phyloP scores from a whole-genome alignment of 2,888 invertebrate species.

The Prostheceraeus crozeri region DNA sequence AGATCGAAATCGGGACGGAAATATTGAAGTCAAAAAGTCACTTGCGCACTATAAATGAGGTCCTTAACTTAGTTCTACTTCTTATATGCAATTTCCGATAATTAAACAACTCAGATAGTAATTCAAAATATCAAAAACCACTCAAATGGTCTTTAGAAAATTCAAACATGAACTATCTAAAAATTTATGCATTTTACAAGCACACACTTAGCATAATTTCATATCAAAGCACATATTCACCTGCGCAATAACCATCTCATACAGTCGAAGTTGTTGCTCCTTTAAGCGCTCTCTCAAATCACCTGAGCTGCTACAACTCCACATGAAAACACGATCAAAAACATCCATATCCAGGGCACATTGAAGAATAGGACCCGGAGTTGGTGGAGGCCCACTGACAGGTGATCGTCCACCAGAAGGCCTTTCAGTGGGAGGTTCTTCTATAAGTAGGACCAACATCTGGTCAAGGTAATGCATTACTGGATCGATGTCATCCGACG shows the following conservation, averaged over 20 bases:
- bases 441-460: conserved; percentile 72
- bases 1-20: too few species aligned
- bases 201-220: too few species aligned
- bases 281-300: conserved; percentile 18
- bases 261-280: conserved; percentile 16
- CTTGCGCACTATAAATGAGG: too few species aligned
- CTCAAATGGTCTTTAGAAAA: too few species aligned
- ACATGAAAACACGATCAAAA: conserved; percentile 73
- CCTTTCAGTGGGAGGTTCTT: conserved; percentile 61
- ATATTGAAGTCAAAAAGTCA: too few species aligned
- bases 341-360: conserved; percentile 76
- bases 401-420: conserved; percentile 38
- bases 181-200: too few species aligned
- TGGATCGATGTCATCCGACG: conserved; percentile 71
- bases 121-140: too few species aligned
- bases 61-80: too few species aligned
- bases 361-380: conserved; percentile 66
- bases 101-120: too few species aligned
- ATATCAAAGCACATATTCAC: too few species aligned
- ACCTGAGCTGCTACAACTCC: conserved; percentile 67
- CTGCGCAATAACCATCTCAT: neutral
- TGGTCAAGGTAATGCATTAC: conserved; percentile 86
- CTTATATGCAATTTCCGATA: too few species aligned
- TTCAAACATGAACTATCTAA: too few species aligned
- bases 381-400: conserved; percentile 46